Evolutionary conservation across 2,888 invertebrate species (phyloP), one percentile per base, ranked within the genome.

Genomic region (Sylvicola cinctus): DNA sequence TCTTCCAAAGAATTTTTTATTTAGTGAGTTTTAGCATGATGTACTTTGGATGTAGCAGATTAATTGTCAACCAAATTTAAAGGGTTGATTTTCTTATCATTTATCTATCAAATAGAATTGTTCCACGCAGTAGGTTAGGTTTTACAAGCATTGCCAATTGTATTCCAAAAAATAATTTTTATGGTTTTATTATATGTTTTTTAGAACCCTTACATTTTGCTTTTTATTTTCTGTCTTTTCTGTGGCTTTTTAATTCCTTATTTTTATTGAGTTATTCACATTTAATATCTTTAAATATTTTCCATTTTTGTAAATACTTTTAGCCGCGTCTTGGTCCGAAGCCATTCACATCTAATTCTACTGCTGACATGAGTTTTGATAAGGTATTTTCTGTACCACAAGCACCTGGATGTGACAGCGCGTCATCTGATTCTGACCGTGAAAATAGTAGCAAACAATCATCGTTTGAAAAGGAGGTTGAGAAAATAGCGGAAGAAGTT

Each of bases 311-410:
- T 37, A 44, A 36, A 39, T 42, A 47, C 44, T 52, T 51, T 32
- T 61, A 84, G 84, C 83, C 83, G 30, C 72, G 83, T 16, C 65
- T 84, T 31, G 84, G 84, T 3, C 84, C 84, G 27, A 84, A 83
- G 52, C 83, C 83, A 16, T 84, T 84, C 54, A 79, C 81, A 7
- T 74, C 78, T 23, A 66, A 75, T 4, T 65, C 70, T 38, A 70
- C 63, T 45, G 77, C 75, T 36, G 74, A 77, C 44, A 77, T 80
- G 46, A 74, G 73, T 1, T 80, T 81, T 47, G 79, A 79, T 51
- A 78, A 79, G 50, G 78, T 81, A 16, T 81, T 83, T 53, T 74
- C 75, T 0, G 83, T 81, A 6, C 81, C 83, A 0, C 62, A 71
- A 2, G 79, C 72, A 2, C 80, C 80, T 0, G 70, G 55, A 3